Evolutionary conservation across 2,113 vertebrate species (phyloP), one percentile per base, ranked within the genome.

Genomic region (Tupaia chinensis): DNA sequence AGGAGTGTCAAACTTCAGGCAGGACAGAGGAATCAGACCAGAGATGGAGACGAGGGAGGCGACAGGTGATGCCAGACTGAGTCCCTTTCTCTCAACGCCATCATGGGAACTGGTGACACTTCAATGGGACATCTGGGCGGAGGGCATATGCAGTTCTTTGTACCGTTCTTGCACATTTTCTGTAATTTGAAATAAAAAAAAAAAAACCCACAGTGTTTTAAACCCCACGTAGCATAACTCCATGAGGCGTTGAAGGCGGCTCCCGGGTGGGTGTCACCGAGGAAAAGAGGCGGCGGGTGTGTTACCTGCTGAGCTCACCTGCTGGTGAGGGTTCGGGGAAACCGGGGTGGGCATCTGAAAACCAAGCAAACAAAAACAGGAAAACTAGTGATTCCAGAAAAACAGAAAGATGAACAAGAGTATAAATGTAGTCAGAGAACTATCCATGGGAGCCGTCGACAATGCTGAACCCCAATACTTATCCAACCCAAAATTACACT

Each of bases 11-110:
- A 53, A 58, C 72, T 69, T 34, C 17, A 63, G 17, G 53, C 29
- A 58, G 66, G 63, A 87, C 1, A 5, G 60, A 70, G 74, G 29
- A 60, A 53, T 4, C 9, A 1, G 25, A 10, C 12, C 23, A 20
- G 23, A 22, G 74, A 73, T 65, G 93, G 9, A 70, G 23, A 20
- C 29, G 9, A 29, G 74, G 7, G 56, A 70, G 73, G 34, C 4
- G 9, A 9, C n/a, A 8, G 0, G 4, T 15, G 19, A 8, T 13
- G 6, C 19, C 2, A 14, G 69, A 16, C 19, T 8, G 19, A 9
- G 74, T 76, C 27, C 15, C 54, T 78, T 65, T 68, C 88, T 61
- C 17, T 12, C 5, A 23, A 29, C n/a, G 65, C 29, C 12, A 16
- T 32, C 54, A 15, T 1, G 61, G 11, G 29, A n/a, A 10, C 60